Evolutionary conservation across 2,113 vertebrate species (phyloP).

Genomic region (Oxygymnocypris stewartii): DNA sequence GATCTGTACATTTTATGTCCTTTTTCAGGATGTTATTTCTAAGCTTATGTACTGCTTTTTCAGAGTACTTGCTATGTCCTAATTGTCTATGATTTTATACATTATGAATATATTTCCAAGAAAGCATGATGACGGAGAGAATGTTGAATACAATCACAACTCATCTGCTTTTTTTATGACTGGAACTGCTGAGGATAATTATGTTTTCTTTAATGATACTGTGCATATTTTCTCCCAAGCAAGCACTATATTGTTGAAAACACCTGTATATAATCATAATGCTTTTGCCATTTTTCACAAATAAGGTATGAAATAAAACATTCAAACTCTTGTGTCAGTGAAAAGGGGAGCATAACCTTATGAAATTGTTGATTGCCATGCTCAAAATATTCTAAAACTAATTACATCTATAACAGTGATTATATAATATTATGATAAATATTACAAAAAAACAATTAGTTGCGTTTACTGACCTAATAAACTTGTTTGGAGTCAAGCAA

Average conservation of each 20-base stretch:
- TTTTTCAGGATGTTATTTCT: not conserved
- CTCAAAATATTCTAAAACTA: too few relatives aligned
- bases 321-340: not conserved
- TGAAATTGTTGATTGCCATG: not conserved
- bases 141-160: not conserved
- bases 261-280: not conserved
- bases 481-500: too few relatives aligned
- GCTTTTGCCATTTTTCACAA: not conserved
- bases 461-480: too few relatives aligned
- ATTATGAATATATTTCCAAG: slow-evolving; percentile 4
- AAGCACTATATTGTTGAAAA: not conserved
- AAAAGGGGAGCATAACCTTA: not conserved
- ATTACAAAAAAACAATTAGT: too few relatives aligned
- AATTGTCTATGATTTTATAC: not conserved
- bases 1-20: not conserved
- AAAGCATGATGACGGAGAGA: not conserved
- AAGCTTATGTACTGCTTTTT: not conserved
- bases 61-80: not conserved
- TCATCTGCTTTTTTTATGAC: not conserved
- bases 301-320: not conserved
- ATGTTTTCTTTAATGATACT: not conserved
- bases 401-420: too few relatives aligned
- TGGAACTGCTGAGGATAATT: not conserved
- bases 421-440: too few relatives aligned
- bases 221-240: not conserved